These are phyloP conservation scores for Mactromeris polynyma DNA, from an alignment of 2,888 invertebrate species.

Conservation along the genomic window DNA sequence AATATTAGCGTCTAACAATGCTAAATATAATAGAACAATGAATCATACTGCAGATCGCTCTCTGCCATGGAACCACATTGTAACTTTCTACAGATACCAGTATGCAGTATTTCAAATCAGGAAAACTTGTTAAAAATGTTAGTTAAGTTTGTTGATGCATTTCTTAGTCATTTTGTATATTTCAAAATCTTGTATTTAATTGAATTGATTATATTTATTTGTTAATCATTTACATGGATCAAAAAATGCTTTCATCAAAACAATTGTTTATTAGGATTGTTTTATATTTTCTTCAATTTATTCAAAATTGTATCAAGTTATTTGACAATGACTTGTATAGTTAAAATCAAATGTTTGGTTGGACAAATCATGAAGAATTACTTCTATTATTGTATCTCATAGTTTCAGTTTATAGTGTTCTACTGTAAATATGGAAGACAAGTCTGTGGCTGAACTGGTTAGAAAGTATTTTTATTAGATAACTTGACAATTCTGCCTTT, in stretches of 20 bases:
- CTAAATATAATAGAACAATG: no score
- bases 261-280: neutral
- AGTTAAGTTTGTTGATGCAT: neutral
- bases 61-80: neutral
- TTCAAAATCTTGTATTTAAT: neutral
- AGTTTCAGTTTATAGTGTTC: no score
- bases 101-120: neutral
- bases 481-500: no score
- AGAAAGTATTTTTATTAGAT: no score
- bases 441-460: no score
- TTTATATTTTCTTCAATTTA: neutral
- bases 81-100: neutral
- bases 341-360: neutral
- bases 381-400: no score
- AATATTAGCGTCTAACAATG: no score
- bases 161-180: neutral
- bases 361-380: no score
- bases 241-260: neutral
- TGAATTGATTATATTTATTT: neutral
- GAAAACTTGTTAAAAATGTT: constrained; percentile 1
- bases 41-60: no score
- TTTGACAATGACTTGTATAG: neutral
- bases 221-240: neutral
- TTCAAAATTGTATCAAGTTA: neutral
- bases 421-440: no score